Evolutionary conservation across 2,797 vertebrate genomes (phyloP).

Genomic region (Molossus alvarezi): DNA sequence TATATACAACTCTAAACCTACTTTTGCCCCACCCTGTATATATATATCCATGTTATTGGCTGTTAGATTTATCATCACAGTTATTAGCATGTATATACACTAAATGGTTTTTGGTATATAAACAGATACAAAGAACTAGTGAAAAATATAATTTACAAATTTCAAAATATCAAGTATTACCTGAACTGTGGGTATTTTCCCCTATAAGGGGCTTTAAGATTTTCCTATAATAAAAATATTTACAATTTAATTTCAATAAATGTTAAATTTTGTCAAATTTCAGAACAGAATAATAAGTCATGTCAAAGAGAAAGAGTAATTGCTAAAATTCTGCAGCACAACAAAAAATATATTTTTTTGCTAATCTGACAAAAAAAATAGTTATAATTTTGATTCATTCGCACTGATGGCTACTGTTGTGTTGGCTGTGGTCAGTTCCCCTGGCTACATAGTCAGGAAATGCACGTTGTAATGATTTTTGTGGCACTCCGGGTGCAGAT

Average conservation of each 20-base stretch:
- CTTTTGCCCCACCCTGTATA: no score
- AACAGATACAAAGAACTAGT: neutral
- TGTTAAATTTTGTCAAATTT: neutral
- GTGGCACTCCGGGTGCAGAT: neutral
- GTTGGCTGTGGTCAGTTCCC: neutral
- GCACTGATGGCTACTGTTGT: neutral
- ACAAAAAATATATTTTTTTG: neutral
- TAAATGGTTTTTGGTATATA: neutral
- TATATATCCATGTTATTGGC: neutral
- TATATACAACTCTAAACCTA: no score
- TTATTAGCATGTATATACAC: neutral
- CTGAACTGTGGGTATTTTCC: neutral
- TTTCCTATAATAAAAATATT: neutral
- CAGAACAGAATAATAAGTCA: neutral
- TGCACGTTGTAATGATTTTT: neutral
- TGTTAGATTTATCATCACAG: neutral
- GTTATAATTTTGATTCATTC: neutral
- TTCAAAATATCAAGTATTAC: neutral
- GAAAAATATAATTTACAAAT: neutral
- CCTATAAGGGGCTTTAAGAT: neutral
- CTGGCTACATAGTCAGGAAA: neutral
- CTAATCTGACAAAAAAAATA: neutral
- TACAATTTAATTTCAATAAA: neutral
- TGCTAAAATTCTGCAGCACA: neutral
- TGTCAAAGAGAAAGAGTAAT: neutral